Percentiles rank a stretch among this genome's conserved stretches.
Evolutionary conservation across 2,888 invertebrate species (phyloP).

Genomic region (Noctua pronuba): DNA sequence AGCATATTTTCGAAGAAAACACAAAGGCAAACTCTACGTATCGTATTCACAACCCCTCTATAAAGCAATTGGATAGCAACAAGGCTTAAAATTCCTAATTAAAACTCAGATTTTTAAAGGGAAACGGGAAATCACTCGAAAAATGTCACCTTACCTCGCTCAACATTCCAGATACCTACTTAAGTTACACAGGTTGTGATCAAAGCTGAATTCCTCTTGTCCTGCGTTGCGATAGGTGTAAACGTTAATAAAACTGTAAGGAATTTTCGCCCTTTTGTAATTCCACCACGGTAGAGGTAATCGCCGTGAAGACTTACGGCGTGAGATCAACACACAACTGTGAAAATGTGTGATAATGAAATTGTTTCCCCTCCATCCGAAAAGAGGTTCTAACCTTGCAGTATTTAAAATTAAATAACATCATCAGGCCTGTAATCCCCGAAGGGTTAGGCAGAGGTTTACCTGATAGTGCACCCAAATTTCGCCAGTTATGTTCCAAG

Average conservation of each 20-base stretch:
- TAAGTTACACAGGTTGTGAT: neutral
- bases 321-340: neutral
- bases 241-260: neutral
- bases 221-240: neutral
- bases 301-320: neutral
- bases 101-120: neutral
- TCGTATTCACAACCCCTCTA: neutral
- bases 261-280: neutral
- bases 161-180: neutral
- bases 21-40: neutral
- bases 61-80: neutral
- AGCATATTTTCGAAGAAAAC: neutral
- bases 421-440: neutral
- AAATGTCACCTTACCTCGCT: neutral
- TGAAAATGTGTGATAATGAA: neutral
- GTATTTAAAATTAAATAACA: neutral
- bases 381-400: neutral
- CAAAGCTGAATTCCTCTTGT: slow-evolving; percentile 11
- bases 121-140: neutral
- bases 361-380: neutral
- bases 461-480: neutral
- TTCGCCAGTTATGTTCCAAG: too few relatives aligned
- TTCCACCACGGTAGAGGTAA: neutral
- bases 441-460: neutral
- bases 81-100: neutral